Evolutionary conservation across 92 coral and sea anemone genomes (phyloP), one percentile per base, ranked within the genome.

Genomic region (Palythoa grandis): DNA sequence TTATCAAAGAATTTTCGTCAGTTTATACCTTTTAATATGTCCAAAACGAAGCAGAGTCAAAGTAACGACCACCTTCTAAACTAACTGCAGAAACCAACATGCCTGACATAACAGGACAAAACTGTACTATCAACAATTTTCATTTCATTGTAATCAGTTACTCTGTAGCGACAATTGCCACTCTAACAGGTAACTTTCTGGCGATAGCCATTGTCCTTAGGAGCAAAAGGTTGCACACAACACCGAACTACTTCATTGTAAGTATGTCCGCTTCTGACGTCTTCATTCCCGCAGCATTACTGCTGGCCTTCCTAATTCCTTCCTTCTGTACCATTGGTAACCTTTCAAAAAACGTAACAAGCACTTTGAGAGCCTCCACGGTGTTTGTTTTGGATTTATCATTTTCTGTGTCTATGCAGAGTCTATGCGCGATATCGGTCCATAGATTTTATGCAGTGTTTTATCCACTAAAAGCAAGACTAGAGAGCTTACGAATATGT

Each of bases 401-500:
- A 35, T 22, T 5, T 17, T 15, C 17, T 7, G 61, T 12, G 7
- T 48, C 38, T 3, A 61, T 61, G 56, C 71, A 61, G 66, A 61
- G 83, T 20, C 71, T 78, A 16, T 37, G 35, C 40, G 39, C 66
- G 13, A 69, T 78, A 24, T 1, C 83, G 19, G 57, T 61, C 16
- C 58, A 78, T 52, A 78, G 83, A 65, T 78, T 58, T 16, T 78
- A 61, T 39, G 83, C 72, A 39, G 83, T 78, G 1, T 23, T 60
- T 38, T 60, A 40, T 8, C 83, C 83, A 61, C n/a, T 78, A 16
- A 78, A 39, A 37, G 72, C 83, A 57, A 68, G 83, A 78, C 72
- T 78, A 2, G 56, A 17, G 53, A 60, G 23, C 54, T 39, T 24
- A 10, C 60, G 3, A 61, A 60, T 40, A 6, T 60, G 56, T n/a